Conservation (phyloP, 2,113 vertebrate species). For the Tragulus kanchil region DNA sequence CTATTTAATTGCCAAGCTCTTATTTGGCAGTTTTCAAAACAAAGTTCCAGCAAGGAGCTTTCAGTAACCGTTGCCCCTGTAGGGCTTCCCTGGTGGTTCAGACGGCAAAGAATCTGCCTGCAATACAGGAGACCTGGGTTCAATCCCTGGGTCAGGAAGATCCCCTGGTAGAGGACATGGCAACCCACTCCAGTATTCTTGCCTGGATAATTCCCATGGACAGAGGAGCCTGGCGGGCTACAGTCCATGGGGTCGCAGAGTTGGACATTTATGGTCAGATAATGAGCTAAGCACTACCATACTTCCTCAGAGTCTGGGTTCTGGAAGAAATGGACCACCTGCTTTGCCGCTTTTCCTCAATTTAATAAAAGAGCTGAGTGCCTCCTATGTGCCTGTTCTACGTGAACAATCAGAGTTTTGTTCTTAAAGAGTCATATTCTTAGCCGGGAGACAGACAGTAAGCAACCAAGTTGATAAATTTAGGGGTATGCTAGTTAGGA, state of each 20-base stretch:
- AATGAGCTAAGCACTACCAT: neutral
- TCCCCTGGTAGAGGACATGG: too few relatives aligned
- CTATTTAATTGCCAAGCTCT: neutral
- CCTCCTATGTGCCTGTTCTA: neutral
- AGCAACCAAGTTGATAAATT: neutral
- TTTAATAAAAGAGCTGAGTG: neutral
- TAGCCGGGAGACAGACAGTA: neutral
- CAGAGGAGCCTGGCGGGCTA: too few relatives aligned
- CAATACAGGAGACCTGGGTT: too few relatives aligned
- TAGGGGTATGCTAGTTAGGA: neutral
- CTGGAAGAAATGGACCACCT: neutral
- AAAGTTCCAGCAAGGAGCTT: neutral
- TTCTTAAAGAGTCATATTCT: neutral
- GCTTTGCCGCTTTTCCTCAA: neutral
- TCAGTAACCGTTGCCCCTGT: neutral
- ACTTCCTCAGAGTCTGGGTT: neutral
- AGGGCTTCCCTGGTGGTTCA: neutral
- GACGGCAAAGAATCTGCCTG: too few relatives aligned
- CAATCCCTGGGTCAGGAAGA: too few relatives aligned
- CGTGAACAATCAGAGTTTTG: neutral
- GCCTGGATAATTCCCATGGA: too few relatives aligned
- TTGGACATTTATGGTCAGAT: too few relatives aligned
- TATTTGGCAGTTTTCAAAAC: neutral
- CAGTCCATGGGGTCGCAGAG: too few relatives aligned
- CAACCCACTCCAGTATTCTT: too few relatives aligned